Evolutionary conservation across 2,797 vertebrate species (phyloP).

Genomic region (Chrysocyon brachyurus): DNA sequence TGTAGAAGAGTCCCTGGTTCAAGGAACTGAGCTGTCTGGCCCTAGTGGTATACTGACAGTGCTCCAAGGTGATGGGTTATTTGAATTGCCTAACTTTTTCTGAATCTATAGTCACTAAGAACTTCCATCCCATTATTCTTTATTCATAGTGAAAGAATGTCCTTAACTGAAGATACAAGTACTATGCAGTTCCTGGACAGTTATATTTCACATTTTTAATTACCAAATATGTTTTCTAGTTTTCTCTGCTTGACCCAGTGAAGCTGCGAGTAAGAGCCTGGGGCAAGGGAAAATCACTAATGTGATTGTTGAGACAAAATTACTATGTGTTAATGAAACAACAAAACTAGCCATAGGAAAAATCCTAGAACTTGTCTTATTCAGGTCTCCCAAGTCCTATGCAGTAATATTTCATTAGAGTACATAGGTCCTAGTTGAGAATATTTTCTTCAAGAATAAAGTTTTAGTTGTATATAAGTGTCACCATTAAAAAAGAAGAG

Average conservation of each 20-base stretch:
- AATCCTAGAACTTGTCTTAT: neutral
- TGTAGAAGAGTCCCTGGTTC: neutral
- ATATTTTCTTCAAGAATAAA: neutral
- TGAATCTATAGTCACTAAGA: neutral
- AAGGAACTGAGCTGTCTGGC: neutral
- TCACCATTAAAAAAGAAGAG: neutral
- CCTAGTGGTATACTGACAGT: neutral
- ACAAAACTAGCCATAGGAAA: neutral
- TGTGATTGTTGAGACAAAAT: neutral
- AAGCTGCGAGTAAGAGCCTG: neutral
- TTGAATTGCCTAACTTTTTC: neutral
- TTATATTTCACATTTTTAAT: conserved; percentile 8
- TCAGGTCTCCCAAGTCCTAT: neutral
- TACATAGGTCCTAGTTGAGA: neutral
- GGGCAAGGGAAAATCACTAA: neutral
- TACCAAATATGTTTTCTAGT: neutral
- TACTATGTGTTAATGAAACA: neutral
- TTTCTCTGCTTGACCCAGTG: neutral
- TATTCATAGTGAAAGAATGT: neutral
- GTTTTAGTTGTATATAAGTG: neutral
- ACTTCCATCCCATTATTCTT: neutral
- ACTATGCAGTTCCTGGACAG: neutral
- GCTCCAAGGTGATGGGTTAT: neutral
- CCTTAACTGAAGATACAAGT: neutral
- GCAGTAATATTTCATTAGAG: neutral